These are phyloP conservation scores for Peucedramus taeniatus DNA, from an alignment of 2,113 vertebrate genomes.

Conservation along the genomic window DNA sequence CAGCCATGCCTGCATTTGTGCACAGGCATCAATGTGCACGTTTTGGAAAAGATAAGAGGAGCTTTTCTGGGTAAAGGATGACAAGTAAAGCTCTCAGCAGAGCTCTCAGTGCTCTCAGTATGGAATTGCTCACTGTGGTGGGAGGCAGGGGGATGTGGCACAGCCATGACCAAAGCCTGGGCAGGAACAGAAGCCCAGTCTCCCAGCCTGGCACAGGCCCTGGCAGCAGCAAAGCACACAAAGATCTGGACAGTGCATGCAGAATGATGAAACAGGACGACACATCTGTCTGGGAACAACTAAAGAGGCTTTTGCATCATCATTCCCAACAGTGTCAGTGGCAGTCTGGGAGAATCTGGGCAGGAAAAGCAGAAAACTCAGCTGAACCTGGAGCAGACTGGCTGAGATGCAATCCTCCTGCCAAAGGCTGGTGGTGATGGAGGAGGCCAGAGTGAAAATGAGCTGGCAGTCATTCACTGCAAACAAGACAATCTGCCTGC, in stretches of 20 bases:
- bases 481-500: neutral
- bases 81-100: neutral
- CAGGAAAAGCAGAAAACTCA: neutral
- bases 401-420: neutral
- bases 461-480: neutral
- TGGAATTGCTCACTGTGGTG: neutral
- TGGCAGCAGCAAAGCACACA: neutral
- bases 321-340: neutral
- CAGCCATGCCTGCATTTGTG: neutral
- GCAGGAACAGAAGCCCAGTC: neutral
- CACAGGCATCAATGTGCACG: accelerated
- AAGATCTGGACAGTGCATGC: neutral
- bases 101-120: neutral
- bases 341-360: neutral
- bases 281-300: neutral
- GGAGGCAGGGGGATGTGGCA: neutral
- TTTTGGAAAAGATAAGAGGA: neutral
- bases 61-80: neutral
- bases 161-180: neutral
- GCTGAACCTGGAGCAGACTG: neutral
- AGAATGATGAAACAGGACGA: neutral
- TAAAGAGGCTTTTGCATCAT: neutral
- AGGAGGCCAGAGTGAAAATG: neutral
- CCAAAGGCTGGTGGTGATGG: neutral
- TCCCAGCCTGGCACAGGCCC: neutral